phyloP scores from a whole-genome alignment of 2,888 invertebrate species.

The Pantelozetes paolii region DNA sequence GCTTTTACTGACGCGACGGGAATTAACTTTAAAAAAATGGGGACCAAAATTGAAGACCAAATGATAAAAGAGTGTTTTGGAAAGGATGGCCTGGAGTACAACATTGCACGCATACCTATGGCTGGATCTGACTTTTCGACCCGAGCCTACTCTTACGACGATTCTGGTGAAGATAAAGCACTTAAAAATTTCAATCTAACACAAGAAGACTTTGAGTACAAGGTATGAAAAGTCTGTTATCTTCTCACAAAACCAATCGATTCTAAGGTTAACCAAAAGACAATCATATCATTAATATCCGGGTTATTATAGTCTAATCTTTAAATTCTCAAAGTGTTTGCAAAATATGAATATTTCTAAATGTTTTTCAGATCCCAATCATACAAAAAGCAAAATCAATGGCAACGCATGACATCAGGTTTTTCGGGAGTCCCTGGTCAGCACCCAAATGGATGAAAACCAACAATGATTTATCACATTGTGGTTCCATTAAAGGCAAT shows the following conservation, averaged over 20 bases:
- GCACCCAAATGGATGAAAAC: constrained; percentile 61
- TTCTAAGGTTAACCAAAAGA: too few relatives aligned
- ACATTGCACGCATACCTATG: constrained; percentile 72
- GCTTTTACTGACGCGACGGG: constrained; percentile 70
- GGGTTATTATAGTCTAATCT: constrained; percentile 53
- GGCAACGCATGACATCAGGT: constrained; percentile 63
- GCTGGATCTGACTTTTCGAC: constrained; percentile 82
- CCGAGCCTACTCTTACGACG: constrained; percentile 71
- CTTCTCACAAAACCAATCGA: constrained; percentile 50
- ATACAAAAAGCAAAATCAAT: constrained; percentile 51
- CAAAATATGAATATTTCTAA: constrained; percentile 52
- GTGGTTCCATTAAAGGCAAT: constrained; percentile 53
- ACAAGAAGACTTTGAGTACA: constrained; percentile 64
- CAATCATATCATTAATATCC: constrained; percentile 51
- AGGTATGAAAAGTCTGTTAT: constrained; percentile 58
- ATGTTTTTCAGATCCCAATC: constrained; percentile 54
- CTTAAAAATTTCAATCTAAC: constrained; percentile 63
- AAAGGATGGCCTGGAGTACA: constrained; percentile 67
- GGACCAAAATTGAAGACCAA: constrained; percentile 53
- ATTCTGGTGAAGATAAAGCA: constrained; percentile 57
- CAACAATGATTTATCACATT: constrained; percentile 55
- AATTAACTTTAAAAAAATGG: constrained; percentile 65
- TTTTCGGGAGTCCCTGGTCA: constrained; percentile 59
- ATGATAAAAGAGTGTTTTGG: constrained; percentile 56
- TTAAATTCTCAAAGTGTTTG: too few relatives aligned